These are phyloP conservation scores for Chloroceryle inda DNA, from an alignment of 2,797 vertebrate genomes.

Conservation along the genomic window DNA sequence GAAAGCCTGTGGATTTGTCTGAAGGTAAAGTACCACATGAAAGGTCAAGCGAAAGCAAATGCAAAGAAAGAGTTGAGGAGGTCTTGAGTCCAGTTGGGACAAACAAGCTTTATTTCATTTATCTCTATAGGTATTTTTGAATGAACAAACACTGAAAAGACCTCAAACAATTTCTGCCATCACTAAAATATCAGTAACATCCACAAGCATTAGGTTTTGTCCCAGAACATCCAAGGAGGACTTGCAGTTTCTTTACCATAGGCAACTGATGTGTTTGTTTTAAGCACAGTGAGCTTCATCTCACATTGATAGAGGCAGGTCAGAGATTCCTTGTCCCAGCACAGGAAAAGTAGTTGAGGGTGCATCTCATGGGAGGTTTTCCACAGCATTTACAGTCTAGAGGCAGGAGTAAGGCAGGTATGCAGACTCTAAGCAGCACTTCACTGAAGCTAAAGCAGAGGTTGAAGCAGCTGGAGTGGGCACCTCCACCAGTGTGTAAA, in stretches of 20 bases:
- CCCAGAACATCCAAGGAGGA: not conserved
- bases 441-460: not conserved
- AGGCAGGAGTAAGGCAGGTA: not conserved
- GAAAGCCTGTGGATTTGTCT: not conserved
- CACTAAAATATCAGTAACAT: not conserved
- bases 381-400: not conserved
- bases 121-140: not conserved
- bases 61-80: not conserved
- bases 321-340: not conserved
- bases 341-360: not conserved
- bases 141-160: not conserved
- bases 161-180: not conserved
- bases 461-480: not conserved
- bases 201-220: not conserved
- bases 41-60: not conserved
- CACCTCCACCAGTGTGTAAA: not conserved
- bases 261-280: fast-evolving
- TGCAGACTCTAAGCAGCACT: not conserved
- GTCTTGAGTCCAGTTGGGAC: not conserved
- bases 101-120: not conserved
- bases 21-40: not conserved
- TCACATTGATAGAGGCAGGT: not conserved
- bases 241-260: not conserved
- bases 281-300: not conserved
- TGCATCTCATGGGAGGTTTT: not conserved